Percentiles rank a stretch among this genome's conserved stretches.
These are phyloP conservation scores for Penelope pileata DNA, from an alignment of 2,113 vertebrate species.

Conservation along the genomic window DNA sequence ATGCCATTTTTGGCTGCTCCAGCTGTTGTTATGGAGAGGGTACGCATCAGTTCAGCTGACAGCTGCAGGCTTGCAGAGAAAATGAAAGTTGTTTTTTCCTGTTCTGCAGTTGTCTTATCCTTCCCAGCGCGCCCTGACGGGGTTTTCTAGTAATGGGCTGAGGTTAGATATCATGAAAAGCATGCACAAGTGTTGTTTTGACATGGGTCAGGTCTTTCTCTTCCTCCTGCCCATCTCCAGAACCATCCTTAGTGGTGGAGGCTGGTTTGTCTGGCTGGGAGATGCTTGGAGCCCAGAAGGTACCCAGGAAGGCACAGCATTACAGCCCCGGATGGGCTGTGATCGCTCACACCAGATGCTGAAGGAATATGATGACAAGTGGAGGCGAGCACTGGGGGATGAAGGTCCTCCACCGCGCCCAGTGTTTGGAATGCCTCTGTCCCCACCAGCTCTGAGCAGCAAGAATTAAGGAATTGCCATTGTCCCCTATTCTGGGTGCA, in stretches of 20 bases:
- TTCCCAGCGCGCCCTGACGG: background rate
- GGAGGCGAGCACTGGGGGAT: background rate
- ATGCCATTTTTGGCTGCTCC: constrained; percentile 61
- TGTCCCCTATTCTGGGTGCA: fast-evolving
- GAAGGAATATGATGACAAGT: background rate
- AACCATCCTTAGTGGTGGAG: background rate
- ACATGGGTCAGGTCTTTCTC: background rate
- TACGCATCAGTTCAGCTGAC: constrained; percentile 64
- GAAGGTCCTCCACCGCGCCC: background rate
- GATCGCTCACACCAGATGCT: background rate
- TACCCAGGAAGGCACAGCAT: too few species aligned
- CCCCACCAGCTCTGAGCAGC: background rate
- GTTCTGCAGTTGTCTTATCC: constrained; percentile 67
- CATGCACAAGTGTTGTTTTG: background rate
- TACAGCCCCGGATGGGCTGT: too few species aligned
- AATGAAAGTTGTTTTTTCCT: constrained; percentile 62
- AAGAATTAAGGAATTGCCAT: background rate
- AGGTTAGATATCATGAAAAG: background rate
- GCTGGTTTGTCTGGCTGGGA: background rate
- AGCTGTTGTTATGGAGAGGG: constrained; percentile 77
- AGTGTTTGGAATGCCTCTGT: background rate
- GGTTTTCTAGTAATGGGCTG: constrained; percentile 1
- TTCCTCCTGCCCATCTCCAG: background rate
- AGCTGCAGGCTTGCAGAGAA: constrained; percentile 73
- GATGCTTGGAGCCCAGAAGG: fast-evolving